These are phyloP conservation scores for Plebejus argus DNA, from an alignment of 2,888 invertebrate genomes.

Conservation along the genomic window DNA sequence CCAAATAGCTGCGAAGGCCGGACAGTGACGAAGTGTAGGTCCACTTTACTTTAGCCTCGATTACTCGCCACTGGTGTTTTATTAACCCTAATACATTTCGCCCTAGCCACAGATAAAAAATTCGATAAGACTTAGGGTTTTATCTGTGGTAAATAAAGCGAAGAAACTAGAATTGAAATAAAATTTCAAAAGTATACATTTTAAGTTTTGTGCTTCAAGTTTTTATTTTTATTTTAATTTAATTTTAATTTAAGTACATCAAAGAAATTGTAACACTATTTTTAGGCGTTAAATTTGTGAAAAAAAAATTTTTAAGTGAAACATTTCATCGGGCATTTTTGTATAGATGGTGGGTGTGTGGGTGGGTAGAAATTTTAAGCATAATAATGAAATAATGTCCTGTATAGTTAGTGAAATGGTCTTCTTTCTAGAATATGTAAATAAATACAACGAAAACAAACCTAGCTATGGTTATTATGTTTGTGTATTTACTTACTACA, in stretches of 20 bases:
- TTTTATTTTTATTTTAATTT: no score
- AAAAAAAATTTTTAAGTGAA: neutral
- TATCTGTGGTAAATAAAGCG: conserved; percentile 15
- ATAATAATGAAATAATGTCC: neutral
- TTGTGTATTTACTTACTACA: neutral
- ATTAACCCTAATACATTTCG: conserved; percentile 44
- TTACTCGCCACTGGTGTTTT: conserved; percentile 46
- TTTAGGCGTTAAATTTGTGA: neutral
- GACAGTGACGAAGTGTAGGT: conserved; percentile 65
- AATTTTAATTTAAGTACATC: no score
- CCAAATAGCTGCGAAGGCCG: conserved; percentile 59
- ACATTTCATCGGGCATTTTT: neutral
- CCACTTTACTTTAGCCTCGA: conserved; percentile 45
- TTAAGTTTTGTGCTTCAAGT: neutral
- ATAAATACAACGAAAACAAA: neutral
- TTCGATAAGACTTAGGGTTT: conserved; percentile 1
- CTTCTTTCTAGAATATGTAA: neutral
- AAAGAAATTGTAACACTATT: neutral
- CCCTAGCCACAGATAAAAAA: conserved; percentile 3
- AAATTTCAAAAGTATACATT: neutral
- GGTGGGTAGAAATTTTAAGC: no score
- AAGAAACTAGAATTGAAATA: neutral
- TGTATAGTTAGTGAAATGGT: no score
- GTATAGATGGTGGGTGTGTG: no score
- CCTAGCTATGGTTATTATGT: neutral